phyloP scores from a whole-genome alignment of 2,797 vertebrate species.

The Enteromius treurensis region DNA sequence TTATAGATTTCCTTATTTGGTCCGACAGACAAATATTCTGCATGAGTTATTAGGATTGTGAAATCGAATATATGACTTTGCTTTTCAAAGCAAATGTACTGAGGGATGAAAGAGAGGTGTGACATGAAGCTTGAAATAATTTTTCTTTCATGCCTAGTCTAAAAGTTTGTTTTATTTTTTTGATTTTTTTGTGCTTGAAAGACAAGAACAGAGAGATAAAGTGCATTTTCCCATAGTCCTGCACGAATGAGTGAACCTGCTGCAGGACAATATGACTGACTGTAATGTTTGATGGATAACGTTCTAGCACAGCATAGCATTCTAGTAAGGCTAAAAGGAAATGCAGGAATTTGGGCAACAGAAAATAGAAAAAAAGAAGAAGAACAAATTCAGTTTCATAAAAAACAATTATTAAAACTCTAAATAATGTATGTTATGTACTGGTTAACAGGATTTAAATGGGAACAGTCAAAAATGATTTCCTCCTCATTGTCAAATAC shows the following conservation, averaged over 20 bases:
- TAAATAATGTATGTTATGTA: background rate
- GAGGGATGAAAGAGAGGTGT: conserved; percentile 5
- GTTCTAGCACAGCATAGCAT: background rate
- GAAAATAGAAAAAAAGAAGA: background rate
- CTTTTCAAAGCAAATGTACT: background rate
- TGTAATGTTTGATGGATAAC: background rate
- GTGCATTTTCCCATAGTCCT: background rate
- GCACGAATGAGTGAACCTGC: conserved; percentile 15
- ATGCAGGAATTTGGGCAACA: background rate
- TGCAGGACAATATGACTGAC: background rate
- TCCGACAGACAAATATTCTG: conserved; percentile 10
- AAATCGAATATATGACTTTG: conserved; percentile 20
- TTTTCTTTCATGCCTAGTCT: conserved; percentile 15
- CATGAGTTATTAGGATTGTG: conserved; percentile 13
- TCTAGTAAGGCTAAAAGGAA: background rate
- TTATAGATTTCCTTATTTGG: conserved; percentile 6
- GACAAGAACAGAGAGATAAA: conserved; percentile 9
- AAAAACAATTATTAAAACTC: background rate
- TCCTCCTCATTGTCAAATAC: no score
- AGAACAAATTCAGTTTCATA: background rate
- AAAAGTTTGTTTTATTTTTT: conserved; percentile 16
- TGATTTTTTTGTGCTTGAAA: background rate
- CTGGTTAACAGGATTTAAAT: background rate
- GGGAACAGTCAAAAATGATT: background rate
- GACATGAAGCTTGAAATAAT: conserved; percentile 4